Base-by-base conservation (phyloP, 2,113 vertebrate species). In the Muntiacus reevesi region DNA sequence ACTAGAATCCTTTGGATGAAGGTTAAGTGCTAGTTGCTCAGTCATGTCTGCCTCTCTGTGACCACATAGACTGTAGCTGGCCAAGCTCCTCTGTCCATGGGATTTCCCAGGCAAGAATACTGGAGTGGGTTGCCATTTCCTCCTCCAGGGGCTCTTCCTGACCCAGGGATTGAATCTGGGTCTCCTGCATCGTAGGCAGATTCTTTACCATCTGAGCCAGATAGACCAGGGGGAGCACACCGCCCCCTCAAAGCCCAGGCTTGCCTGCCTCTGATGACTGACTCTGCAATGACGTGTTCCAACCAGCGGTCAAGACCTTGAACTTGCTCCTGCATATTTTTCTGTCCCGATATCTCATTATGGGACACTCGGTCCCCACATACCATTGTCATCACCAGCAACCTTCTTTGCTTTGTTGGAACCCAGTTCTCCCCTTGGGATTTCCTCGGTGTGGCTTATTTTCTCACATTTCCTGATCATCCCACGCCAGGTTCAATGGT, bases 191-290 rank as follows among this genome's bases (percentile, higher is more conserved):
- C 0, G 3, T 23, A 43, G 36, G 71, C 71, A 74, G 71, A 25
- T 25, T 74, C 71, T 74, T 74, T 43, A 25, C 71, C 71, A 36
- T 13, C 71, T 76, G 71, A 40, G 21, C 36, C 33, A 28, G 47
- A 67, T 25, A 23, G 25, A 40, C 5, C 0, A 2, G 0, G 2
- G 55, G 30, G 27, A 15, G 47, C 14, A 9, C 79, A 15, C 45
- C 2, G 3, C 13, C 9, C 1, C 10, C 78, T 76, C 7, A 2
- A 52, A 54, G 40, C 25, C 30, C 1, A 25, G 17, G 16, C 36
- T 0, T 2, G 1, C 43, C 8, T n/a, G 45, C 84, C 13, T 84
- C 54, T 19, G 19, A 10, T 33, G 50, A 64, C 30, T 89, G 3
- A 54, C 82, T n/a, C 47, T 43, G 40, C 36, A 55, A 17, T 36